Evolutionary conservation across 2,888 invertebrate genomes (phyloP).

Genomic region (Yponomeuta plumbellus): DNA sequence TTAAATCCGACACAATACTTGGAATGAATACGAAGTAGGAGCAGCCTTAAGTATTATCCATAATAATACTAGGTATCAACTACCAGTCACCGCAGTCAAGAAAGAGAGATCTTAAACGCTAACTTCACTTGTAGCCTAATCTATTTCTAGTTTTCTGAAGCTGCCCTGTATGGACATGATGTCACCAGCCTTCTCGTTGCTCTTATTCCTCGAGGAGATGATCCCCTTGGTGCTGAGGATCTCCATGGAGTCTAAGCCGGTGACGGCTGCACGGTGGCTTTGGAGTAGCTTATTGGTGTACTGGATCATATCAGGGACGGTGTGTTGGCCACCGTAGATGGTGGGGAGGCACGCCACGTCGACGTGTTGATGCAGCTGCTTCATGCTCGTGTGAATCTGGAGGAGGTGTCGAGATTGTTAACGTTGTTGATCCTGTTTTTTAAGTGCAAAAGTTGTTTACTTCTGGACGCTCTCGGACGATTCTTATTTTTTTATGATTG

Average conservation of each 20-base stretch:
- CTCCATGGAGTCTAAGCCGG: constrained; percentile 80
- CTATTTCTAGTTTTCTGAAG: constrained; percentile 83
- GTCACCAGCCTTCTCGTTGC: constrained; percentile 41
- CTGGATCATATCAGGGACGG: constrained; percentile 82
- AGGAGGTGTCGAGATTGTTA: constrained; percentile 27
- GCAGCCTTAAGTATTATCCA: constrained; percentile 1
- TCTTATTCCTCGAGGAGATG: constrained; percentile 44
- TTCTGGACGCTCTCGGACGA: no score
- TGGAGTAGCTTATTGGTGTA: constrained; percentile 80
- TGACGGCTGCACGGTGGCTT: constrained; percentile 75
- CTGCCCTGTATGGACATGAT: constrained; percentile 72
- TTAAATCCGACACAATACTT: not conserved
- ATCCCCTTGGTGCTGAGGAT: constrained; percentile 79
- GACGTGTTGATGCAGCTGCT: constrained; percentile 76
- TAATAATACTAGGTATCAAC: not conserved
- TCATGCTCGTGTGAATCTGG: constrained; percentile 76
- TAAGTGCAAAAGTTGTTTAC: not conserved
- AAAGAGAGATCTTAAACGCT: not conserved
- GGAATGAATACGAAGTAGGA: not conserved
- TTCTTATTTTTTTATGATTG: no score
- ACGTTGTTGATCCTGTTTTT: no score
- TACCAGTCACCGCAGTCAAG: not conserved
- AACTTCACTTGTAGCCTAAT: constrained; percentile 45
- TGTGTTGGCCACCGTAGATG: constrained; percentile 83
- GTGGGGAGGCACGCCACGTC: constrained; percentile 81